A percentile compares a stretch with the other conserved stretches of the same genome.
Evolutionary conservation across 2,797 vertebrate genomes (phyloP).

Genomic region (Peromyscus eremicus): DNA sequence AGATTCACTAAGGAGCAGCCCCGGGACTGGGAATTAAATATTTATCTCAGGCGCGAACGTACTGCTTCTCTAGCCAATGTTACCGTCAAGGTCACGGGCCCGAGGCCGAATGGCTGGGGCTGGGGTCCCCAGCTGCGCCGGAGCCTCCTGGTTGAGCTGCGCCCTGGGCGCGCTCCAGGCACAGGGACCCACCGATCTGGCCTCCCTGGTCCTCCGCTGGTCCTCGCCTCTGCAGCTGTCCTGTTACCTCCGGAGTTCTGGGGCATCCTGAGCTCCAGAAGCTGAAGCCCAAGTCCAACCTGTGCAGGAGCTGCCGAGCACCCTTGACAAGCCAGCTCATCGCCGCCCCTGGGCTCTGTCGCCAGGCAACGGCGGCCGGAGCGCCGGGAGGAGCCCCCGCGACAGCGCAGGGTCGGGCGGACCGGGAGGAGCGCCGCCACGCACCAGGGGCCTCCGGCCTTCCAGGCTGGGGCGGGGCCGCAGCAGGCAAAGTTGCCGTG

Average conservation of each 20-base stretch:
- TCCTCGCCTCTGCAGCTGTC: not conserved
- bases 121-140: not conserved
- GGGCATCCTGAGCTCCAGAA: conserved; percentile 42
- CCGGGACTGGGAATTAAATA: conserved; percentile 13
- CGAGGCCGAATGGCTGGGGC: conserved; percentile 2
- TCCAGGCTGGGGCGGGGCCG: conserved; percentile 59
- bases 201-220: not conserved
- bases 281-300: conserved; percentile 12
- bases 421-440: not conserved
- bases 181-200: not conserved
- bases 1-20: not conserved
- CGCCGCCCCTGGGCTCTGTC: conserved; percentile 35
- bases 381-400: not conserved
- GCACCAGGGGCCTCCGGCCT: conserved; percentile 53
- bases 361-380: conserved; percentile 65
- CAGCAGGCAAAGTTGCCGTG: conserved; percentile 55
- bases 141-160: not conserved
- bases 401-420: not conserved
- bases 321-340: not conserved
- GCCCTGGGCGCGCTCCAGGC: conserved; percentile 26
- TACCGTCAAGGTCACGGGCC: conserved; percentile 88
- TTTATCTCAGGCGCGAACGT: not conserved
- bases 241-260: conserved; percentile 54
- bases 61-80: conserved; percentile 83
- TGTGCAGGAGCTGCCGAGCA: not conserved